Base-by-base conservation (phyloP, 2,797 vertebrate genomes). In the Silurus lanzhouensis region DNA sequence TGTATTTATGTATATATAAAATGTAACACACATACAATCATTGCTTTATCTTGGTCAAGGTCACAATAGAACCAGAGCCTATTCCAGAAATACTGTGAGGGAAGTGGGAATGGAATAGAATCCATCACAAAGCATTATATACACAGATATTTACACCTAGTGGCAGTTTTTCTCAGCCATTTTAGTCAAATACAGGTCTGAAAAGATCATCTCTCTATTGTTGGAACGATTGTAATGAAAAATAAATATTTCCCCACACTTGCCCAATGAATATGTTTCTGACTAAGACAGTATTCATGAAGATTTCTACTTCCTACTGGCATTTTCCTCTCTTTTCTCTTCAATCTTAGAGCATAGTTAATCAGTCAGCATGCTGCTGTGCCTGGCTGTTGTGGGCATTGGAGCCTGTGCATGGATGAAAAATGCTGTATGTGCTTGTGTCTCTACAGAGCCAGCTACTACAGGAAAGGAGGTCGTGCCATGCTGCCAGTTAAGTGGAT, bases 401-500 rank as follows among this genome's bases (percentile, higher is more conserved):
- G 68, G 46, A 38, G 82, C 46, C 27, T 79, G 46, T 85, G 25
- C 63, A 44, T 74, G 74, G 84, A 66, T 75, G 75, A 78, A 64
- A 64, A 80, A 66, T 80, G 38, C 48, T 27, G n/a, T 72, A 79
- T 88, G 66, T 87, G 52, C 84, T 31, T 84, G 31, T 87, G 64
- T 86, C 60, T 76, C 52, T 20, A 27, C 90, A 99, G 98, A 93
- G 98, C 98, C 0, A 99, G 98, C 91, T 99, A 99, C 92, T 99
- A 99, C 91, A 96, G 98, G 88, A 99, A 99, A 95, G 98, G 98
- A 3, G 98, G 98, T 0, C 97, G 98, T 25, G 97, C 98, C 19
- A 99, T 99, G 98, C 92, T 99, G 89, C 98, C 98, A 0, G 98
- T 99, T 68, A 99, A 99, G 84, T 99, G 98, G 98, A 99, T 99